A percentile compares a stretch with the other conserved stretches of the same genome.
phyloP scores from a whole-genome alignment of 2,113 vertebrate genomes.

The Psittacara wagleri region DNA sequence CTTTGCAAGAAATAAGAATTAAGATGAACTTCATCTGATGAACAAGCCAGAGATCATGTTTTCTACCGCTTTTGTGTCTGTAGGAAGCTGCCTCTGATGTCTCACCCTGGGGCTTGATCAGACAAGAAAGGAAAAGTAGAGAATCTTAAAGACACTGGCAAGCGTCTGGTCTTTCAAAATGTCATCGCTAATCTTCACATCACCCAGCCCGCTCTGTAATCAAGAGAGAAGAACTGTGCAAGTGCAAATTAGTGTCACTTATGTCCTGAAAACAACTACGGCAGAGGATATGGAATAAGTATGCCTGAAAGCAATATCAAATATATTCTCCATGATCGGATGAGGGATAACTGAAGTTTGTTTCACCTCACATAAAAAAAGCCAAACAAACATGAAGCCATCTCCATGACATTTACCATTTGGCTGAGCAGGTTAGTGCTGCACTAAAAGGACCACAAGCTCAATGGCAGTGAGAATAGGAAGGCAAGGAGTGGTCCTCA shows the following conservation, averaged over 20 bases:
- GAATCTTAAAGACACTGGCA: conserved; percentile 5
- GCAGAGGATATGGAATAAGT: not conserved
- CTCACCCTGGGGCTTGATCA: not conserved
- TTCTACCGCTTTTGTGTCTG: not conserved
- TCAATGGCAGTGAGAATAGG: not conserved
- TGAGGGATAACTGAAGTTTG: not conserved
- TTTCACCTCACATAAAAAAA: not conserved
- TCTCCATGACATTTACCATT: not conserved
- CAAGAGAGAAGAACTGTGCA: not conserved
- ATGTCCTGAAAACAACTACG: not conserved
- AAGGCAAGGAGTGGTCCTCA: not conserved
- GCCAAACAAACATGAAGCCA: not conserved
- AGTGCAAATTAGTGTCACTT: conserved; percentile 40
- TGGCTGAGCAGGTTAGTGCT: not conserved
- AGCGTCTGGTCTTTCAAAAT: not conserved
- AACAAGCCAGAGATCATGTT: not conserved
- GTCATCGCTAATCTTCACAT: not conserved
- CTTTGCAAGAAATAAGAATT: not conserved
- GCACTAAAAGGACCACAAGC: not conserved
- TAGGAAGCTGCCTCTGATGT: not conserved
- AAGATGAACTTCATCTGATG: not conserved
- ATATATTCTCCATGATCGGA: not conserved
- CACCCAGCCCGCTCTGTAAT: not conserved
- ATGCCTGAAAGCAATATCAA: conserved; percentile 1
- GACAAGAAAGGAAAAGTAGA: not conserved